Evolutionary conservation across 2,888 invertebrate genomes (phyloP).

Genomic region (Cosmopolites sordidus): DNA sequence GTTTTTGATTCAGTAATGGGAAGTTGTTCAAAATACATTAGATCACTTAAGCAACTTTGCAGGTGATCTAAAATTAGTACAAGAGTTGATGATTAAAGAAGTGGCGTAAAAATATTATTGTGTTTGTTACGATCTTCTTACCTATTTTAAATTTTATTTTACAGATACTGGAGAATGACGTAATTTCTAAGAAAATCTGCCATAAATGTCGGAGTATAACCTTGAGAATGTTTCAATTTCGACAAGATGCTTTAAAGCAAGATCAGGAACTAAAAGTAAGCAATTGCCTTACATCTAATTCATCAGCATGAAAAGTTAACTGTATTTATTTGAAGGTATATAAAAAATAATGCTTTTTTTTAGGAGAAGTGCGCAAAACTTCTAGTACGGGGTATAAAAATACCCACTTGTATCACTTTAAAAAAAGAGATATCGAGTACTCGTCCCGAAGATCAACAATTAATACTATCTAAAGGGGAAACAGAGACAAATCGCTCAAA

Average conservation of each 20-base stretch:
- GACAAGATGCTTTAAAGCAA: constrained; percentile 30
- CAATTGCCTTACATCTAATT: neutral
- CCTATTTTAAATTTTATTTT: constrained; percentile 28
- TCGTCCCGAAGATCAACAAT: neutral
- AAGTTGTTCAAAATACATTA: too few relatives aligned
- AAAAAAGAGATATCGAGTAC: constrained; percentile 8
- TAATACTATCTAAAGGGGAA: constrained; percentile 4
- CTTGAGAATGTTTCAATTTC: constrained; percentile 34
- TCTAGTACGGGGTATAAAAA: constrained; percentile 14
- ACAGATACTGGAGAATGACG: constrained; percentile 34
- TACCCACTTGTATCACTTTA: constrained; percentile 16
- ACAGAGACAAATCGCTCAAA: too few relatives aligned
- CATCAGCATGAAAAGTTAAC: neutral
- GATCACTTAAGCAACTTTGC: too few relatives aligned
- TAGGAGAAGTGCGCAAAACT: constrained; percentile 22
- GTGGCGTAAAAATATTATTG: too few relatives aligned
- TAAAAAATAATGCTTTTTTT: constrained; percentile 10
- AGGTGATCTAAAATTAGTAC: too few relatives aligned
- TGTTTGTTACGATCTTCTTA: too few relatives aligned
- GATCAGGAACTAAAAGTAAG: constrained; percentile 35
- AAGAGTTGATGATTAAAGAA: too few relatives aligned
- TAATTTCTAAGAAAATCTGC: constrained; percentile 35
- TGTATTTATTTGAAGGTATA: neutral
- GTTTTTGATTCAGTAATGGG: too few relatives aligned
- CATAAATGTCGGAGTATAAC: constrained; percentile 34